phyloP scores from a whole-genome alignment of 64 coral and sea anemone species.

The Acropora yongei region DNA sequence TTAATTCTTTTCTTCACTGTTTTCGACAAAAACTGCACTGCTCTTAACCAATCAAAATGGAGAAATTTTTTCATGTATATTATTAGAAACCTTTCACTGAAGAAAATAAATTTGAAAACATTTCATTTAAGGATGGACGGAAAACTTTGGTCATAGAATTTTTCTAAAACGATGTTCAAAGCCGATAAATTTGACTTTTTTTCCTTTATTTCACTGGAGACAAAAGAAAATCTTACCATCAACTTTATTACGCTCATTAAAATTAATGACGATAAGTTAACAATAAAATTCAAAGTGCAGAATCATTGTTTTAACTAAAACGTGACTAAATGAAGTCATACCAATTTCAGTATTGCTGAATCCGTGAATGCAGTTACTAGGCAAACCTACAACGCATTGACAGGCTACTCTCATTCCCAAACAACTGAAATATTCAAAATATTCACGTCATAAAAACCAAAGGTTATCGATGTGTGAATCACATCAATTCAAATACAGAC shows the following conservation, averaged over 20 bases:
- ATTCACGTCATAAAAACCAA: neutral
- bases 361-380: too few species aligned
- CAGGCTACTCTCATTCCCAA: neutral
- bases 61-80: too few species aligned
- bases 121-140: too few species aligned
- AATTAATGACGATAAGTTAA: neutral
- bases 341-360: neutral
- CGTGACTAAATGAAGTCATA: neutral
- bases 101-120: too few species aligned
- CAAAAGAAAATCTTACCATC: constrained; percentile 7
- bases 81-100: too few species aligned
- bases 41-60: too few species aligned
- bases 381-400: too few species aligned
- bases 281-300: neutral
- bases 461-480: constrained; percentile 17
- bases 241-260: constrained; percentile 18
- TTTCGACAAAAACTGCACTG: too few species aligned
- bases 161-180: too few species aligned
- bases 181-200: neutral
- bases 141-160: too few species aligned
- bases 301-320: neutral
- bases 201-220: constrained; percentile 1
- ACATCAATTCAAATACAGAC: neutral
- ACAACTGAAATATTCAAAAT: neutral
- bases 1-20: too few species aligned